Evolutionary conservation across 2,797 vertebrate species (phyloP).

Genomic region (Halcyon smyrnensis): DNA sequence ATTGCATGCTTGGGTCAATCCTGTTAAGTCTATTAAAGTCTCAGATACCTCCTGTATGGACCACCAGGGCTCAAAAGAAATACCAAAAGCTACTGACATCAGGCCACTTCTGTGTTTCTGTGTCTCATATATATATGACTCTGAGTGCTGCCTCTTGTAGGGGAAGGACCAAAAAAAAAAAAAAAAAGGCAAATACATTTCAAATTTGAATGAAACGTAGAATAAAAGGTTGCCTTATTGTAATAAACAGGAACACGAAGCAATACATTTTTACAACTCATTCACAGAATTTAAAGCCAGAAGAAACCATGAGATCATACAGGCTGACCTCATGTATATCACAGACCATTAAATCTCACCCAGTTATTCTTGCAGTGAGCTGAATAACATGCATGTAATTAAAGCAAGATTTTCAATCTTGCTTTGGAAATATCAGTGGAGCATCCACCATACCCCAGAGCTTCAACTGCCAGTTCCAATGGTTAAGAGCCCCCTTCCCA

Average conservation of each 20-base stretch:
- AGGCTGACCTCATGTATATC: not conserved
- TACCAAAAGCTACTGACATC: not conserved
- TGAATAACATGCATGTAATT: not conserved
- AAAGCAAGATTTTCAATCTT: not conserved
- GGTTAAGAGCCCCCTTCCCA: not conserved
- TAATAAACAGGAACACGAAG: not conserved
- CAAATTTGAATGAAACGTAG: not conserved
- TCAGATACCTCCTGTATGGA: not conserved
- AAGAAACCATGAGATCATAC: not conserved
- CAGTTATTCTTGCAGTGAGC: not conserved
- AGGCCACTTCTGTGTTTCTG: not conserved
- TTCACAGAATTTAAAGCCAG: constrained; percentile 19
- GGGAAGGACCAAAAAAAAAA: too few relatives aligned
- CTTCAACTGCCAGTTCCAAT: not conserved
- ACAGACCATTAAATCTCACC: not conserved
- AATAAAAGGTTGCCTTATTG: not conserved
- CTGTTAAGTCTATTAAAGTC: constrained; percentile 6
- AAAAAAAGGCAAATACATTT: not conserved
- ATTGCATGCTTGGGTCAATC: constrained; percentile 4
- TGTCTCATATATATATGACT: not conserved
- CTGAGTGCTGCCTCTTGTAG: too few relatives aligned
- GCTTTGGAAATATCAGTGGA: not conserved
- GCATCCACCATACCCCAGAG: not conserved
- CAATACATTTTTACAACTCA: not conserved
- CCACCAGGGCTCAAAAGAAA: constrained; percentile 4